Percentiles rank a stretch among this genome's conserved stretches.
phyloP scores from a whole-genome alignment of 2,888 invertebrate genomes.

The Pristionchus mayeri region DNA sequence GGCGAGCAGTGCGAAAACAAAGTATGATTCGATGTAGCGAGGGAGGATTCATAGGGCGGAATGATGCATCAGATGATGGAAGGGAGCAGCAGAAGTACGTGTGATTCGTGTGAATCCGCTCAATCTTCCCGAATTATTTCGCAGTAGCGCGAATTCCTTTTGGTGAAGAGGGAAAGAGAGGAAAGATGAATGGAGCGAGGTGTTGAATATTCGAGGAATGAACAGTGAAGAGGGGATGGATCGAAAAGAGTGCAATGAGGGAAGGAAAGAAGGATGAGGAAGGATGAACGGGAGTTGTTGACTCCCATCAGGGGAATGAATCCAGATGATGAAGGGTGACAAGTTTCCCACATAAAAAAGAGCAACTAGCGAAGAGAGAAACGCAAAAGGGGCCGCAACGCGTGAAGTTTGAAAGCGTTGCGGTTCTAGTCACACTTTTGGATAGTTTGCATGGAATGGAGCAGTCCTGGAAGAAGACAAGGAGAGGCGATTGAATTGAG shows the following conservation, averaged over 20 bases:
- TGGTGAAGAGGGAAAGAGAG: not conserved
- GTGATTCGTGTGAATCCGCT: conserved; percentile 12
- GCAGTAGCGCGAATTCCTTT: conserved; percentile 5
- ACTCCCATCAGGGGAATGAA: not conserved
- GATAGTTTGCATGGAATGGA: conserved; percentile 32
- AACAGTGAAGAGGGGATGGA: conserved; percentile 5
- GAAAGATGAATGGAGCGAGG: conserved; percentile 2
- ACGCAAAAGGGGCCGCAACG: conserved; percentile 18
- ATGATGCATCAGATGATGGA: not conserved
- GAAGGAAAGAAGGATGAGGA: not conserved
- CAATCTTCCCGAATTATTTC: not conserved
- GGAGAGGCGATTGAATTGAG: conserved; percentile 21
- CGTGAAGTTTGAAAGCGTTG: not conserved
- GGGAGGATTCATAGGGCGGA: not conserved
- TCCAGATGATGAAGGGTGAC: conserved; percentile 16
- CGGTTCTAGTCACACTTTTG: conserved; percentile 34
- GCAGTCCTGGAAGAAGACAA: not conserved
- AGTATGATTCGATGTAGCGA: too few relatives aligned
- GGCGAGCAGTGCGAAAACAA: too few relatives aligned
- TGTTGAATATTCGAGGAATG: conserved; percentile 26
- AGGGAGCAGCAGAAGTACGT: too few relatives aligned
- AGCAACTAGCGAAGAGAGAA: conserved; percentile 14
- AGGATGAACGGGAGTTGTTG: not conserved
- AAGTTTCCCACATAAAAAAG: conserved; percentile 36
- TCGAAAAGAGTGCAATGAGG: conserved; percentile 1